These are phyloP conservation scores for Chloebia gouldiae DNA, from an alignment of 2,113 vertebrate species.

Conservation along the genomic window DNA sequence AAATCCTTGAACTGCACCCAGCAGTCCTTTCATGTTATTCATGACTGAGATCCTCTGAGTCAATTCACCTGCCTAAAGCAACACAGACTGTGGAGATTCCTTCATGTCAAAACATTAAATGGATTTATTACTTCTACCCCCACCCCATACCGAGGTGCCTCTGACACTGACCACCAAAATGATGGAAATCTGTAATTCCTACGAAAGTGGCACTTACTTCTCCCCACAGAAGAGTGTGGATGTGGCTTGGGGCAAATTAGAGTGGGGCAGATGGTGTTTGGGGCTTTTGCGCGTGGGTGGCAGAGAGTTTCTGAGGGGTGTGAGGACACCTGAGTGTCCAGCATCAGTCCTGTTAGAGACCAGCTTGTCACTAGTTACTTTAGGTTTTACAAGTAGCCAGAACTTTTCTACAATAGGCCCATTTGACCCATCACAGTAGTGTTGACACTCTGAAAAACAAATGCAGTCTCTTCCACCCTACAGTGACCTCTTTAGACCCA, in stretches of 20 bases:
- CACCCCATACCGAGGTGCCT: not conserved
- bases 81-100: not conserved
- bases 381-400: not conserved
- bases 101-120: not conserved
- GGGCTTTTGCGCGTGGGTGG: not conserved
- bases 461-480: not conserved
- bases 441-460: not conserved
- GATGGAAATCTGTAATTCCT: not conserved
- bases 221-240: not conserved
- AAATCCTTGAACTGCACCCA: not conserved
- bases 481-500: not conserved
- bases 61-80: not conserved
- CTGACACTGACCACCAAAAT: not conserved
- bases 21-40: not conserved
- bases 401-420: not conserved
- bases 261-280: fast-evolving
- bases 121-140: not conserved
- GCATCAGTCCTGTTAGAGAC: not conserved
- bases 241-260: not conserved
- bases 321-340: not conserved
- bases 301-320: not conserved
- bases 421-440: not conserved
- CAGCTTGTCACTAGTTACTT: not conserved
- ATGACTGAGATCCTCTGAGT: not conserved
- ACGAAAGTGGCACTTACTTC: not conserved